Base-by-base conservation (phyloP, 2,113 vertebrate genomes). In the Thomomys bottae region DNA sequence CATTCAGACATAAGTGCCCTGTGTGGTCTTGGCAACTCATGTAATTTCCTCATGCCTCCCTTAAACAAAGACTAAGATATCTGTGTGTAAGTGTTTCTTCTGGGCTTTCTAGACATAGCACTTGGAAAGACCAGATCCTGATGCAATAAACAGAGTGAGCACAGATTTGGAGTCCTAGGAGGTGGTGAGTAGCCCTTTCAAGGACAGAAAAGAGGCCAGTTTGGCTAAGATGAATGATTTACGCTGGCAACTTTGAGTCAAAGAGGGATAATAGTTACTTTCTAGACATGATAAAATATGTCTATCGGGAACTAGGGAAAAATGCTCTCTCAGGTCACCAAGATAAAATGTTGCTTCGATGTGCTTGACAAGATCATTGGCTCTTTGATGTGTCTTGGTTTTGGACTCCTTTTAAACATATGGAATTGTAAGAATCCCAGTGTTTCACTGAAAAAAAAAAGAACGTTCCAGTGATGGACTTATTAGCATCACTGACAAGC, bases 191-290 rank as follows among this genome's bases (percentile, higher is more conserved):
- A 28, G 63, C 24, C 87, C 7, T 94, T 91, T 91, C 1, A 5
- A 32, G 70, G 38, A 88, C 20, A 93, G 36, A 32, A 49, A 14
- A 92, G 75, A 77, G 54, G 82, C 71, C 75, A 40, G 49, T 36
- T 32, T 90, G 88, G 76, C 66, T 76, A 72, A 85, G 68, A 63
- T 4, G 11, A 85, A 88, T 91, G 38, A 91, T 78, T 94, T 63
- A 32, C 6, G 0, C 79, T 90, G 88, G 83, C 66, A 83, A 42
- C 42, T 89, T 91, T 94, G 70, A 85, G 71, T 94, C 67, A 88
- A 79, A 77, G 30, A 80, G 18, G 90, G 32, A 45, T 88, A 81
- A 71, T 28, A 6, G 49, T 94, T 89, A 64, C 14, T 91, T 91
- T 88, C 54, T 91, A 75, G 88, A 86, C 78, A 28, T 40, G 38